phyloP scores from a whole-genome alignment of 2,888 invertebrate species.

The Cephonodes hylas region DNA sequence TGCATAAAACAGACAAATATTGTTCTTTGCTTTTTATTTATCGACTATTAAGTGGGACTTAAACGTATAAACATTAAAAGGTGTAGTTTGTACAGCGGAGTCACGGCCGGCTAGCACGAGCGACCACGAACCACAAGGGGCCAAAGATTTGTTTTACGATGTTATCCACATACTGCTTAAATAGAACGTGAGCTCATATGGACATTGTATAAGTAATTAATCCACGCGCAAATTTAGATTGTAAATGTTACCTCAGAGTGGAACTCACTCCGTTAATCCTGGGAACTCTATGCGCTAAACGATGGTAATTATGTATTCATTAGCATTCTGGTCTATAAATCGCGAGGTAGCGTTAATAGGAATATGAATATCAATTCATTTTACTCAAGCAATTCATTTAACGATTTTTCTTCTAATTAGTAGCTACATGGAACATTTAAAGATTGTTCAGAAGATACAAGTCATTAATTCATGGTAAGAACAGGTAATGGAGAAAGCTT shows the following conservation, averaged over 20 bases:
- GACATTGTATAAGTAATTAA: conserved; percentile 49
- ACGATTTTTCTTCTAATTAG: no score
- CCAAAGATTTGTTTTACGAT: conserved; percentile 50
- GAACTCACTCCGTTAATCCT: conserved; percentile 11
- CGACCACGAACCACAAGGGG: conserved; percentile 2
- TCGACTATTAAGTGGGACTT: conserved; percentile 30
- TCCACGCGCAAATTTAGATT: conserved; percentile 20
- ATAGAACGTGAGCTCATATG: conserved; percentile 40
- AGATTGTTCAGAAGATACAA: no score
- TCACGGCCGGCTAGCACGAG: conserved; percentile 51
- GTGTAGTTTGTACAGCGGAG: conserved; percentile 53
- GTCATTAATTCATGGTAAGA: no score
- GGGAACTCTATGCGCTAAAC: not conserved
- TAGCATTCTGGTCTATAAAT: not conserved
- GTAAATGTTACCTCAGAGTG: conserved; percentile 6
- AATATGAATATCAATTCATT: no score
- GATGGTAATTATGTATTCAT: not conserved
- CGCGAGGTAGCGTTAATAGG: no score
- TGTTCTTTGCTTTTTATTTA: conserved; percentile 10
- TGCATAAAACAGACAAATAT: conserved; percentile 11
- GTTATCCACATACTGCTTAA: conserved; percentile 49
- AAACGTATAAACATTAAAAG: conserved; percentile 43
- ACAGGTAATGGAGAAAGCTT: no score
- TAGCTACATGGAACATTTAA: no score
- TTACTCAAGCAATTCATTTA: no score